Conservation (phyloP, 2,113 vertebrate species). For the Salvelinus alpinus region DNA sequence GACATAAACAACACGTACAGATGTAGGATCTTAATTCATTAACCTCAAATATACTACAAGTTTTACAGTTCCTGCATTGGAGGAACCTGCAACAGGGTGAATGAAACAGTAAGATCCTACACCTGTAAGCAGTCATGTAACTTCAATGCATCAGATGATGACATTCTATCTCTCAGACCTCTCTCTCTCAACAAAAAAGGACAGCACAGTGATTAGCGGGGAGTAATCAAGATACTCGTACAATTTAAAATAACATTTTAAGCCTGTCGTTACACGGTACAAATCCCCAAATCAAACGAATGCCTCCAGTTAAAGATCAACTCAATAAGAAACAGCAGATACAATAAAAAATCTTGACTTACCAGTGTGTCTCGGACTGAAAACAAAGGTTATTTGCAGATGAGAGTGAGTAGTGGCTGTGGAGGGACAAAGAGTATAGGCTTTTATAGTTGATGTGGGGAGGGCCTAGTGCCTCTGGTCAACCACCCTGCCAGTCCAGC, state of each 20-base stretch:
- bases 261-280: background rate
- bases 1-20: background rate
- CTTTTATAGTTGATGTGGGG: constrained; percentile 51
- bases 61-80: too few relatives aligned
- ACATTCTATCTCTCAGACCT: background rate
- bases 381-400: background rate
- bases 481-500: constrained; percentile 39
- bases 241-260: background rate
- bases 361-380: background rate
- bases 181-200: background rate
- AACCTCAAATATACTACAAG: too few relatives aligned
- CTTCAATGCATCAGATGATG: background rate
- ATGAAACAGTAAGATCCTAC: background rate
- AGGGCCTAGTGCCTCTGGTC: constrained; percentile 38
- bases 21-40: too few relatives aligned
- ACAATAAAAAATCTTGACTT: background rate
- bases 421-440: constrained; percentile 16
- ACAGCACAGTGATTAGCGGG: background rate
- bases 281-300: background rate
- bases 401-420: background rate
- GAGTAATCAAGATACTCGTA: background rate
- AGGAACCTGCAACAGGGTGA: too few relatives aligned
- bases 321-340: background rate
- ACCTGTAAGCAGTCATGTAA: background rate
- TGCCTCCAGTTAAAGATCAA: background rate